Evolutionary conservation across 2,888 invertebrate species (phyloP).

Genomic region (Apotomis betuletana): DNA sequence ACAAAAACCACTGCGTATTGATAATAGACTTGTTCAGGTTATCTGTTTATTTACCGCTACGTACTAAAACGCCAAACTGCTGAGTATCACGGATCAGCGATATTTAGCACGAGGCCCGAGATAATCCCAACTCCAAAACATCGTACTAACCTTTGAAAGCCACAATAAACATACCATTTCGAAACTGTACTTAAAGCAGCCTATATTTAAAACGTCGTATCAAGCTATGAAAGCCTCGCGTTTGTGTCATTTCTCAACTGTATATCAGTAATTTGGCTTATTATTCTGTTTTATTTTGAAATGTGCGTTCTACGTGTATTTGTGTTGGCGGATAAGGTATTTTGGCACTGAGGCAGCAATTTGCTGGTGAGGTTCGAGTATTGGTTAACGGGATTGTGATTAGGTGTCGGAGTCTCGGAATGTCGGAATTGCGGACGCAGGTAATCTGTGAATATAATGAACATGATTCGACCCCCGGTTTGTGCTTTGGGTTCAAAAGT

Average conservation of each 20-base stretch:
- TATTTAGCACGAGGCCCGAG: not conserved
- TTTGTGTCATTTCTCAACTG: no score
- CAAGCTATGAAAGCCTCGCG: no score
- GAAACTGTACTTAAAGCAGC: not conserved
- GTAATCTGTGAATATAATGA: not conserved
- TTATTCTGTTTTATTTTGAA: not conserved
- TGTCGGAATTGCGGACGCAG: not conserved
- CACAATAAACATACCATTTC: not conserved
- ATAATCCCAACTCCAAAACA: not conserved
- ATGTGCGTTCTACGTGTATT: not conserved
- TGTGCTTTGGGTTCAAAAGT: no score
- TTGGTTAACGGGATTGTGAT: not conserved
- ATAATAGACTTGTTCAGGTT: not conserved
- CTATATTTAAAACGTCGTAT: no score
- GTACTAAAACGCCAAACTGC: not conserved
- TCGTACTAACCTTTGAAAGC: not conserved
- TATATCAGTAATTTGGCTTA: no score
- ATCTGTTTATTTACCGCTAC: not conserved
- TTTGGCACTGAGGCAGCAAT: not conserved
- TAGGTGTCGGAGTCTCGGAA: not conserved
- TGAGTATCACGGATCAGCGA: not conserved
- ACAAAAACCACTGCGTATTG: not conserved
- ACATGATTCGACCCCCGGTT: no score
- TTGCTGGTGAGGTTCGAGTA: not conserved
- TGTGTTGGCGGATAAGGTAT: not conserved